Conservation (phyloP, 2,113 vertebrate genomes). For the Coryphaenoides rupestris region DNA sequence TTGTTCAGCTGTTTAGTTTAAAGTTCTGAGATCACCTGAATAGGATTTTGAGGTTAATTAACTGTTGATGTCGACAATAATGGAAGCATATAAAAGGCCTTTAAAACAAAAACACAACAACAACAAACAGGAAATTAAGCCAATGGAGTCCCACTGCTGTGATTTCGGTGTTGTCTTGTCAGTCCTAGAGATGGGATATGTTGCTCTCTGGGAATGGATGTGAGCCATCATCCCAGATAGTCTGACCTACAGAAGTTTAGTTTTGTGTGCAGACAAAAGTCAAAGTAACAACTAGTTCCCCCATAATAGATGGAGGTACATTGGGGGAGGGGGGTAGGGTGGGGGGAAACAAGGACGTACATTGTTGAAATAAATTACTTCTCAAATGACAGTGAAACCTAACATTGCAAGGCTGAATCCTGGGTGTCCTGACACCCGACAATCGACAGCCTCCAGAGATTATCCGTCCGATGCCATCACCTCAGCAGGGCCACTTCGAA, state of each 20-base stretch:
- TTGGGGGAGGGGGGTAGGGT: too few species aligned
- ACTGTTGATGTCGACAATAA: background rate
- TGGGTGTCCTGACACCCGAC: slow-evolving; percentile 10
- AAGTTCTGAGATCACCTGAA: slow-evolving; percentile 12
- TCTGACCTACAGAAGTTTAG: slow-evolving; percentile 1
- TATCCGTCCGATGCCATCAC: background rate
- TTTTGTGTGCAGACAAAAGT: slow-evolving; percentile 8
- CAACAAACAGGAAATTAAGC: slow-evolving; percentile 20
- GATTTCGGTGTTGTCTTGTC: slow-evolving; percentile 3
- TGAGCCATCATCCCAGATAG: background rate
- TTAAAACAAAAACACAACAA: slow-evolving; percentile 20
- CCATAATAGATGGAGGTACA: slow-evolving; percentile 15
- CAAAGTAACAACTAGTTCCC: slow-evolving; percentile 13
- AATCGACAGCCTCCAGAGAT: slow-evolving; percentile 7
- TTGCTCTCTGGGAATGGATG: background rate
- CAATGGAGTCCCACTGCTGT: background rate
- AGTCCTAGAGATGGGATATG: background rate
- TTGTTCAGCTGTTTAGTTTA: slow-evolving; percentile 34
- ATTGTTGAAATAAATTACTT: slow-evolving; percentile 26
- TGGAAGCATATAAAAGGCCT: slow-evolving; percentile 19
- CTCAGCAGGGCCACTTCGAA: background rate
- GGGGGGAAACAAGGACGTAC: slow-evolving; percentile 21
- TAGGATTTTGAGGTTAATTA: background rate
- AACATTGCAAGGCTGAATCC: slow-evolving; percentile 12
- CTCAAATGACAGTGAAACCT: slow-evolving; percentile 14